A percentile compares a stretch with the other conserved stretches of the same genome.
Conservation (phyloP, 1,140 invertebrate genomes). For the Pseudomyrmex gracilis region DNA sequence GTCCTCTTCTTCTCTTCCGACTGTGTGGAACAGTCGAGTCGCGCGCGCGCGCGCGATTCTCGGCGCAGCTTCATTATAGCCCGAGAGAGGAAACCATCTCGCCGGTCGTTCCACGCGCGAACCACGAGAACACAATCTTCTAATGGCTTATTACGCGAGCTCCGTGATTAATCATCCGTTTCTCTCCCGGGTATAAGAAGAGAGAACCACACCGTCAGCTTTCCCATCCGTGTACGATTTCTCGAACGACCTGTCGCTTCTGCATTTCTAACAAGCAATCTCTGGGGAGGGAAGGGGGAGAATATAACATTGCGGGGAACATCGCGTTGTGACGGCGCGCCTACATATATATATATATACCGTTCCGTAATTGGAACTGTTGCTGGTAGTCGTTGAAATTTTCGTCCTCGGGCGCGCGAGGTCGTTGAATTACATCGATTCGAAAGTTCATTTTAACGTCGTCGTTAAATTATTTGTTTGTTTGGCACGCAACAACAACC, state of each 20-base stretch:
- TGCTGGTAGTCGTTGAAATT: not conserved
- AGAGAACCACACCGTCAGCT: slow-evolving; percentile 32
- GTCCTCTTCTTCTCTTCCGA: slow-evolving; percentile 9
- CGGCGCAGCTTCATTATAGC: slow-evolving; percentile 36
- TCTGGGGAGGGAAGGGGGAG: no score
- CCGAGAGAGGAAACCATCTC: slow-evolving; percentile 40
- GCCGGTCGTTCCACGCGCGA: slow-evolving; percentile 21
- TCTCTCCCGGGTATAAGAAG: slow-evolving; percentile 39
- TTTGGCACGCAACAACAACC: not conserved
- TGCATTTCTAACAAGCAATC: slow-evolving; percentile 45
- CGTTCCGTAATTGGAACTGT: slow-evolving; percentile 15
- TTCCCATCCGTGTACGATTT: slow-evolving; percentile 61
- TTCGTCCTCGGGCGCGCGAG: not conserved
- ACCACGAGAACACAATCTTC: slow-evolving; percentile 9
- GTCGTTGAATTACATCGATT: no score
- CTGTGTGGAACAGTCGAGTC: no score
- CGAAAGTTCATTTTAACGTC: not conserved
- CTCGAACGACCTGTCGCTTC: slow-evolving; percentile 33
- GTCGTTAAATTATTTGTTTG: not conserved
- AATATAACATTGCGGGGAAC: slow-evolving; percentile 13
- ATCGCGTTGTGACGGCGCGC: not conserved
- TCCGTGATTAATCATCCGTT: slow-evolving; percentile 56
- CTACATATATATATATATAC: no score
- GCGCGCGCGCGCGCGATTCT: not conserved
- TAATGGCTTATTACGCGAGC: slow-evolving; percentile 55